Percentiles rank a stretch among this genome's conserved stretches.
These are phyloP conservation scores for Polylopha cassiicola DNA, from an alignment of 2,888 invertebrate species.

Conservation along the genomic window DNA sequence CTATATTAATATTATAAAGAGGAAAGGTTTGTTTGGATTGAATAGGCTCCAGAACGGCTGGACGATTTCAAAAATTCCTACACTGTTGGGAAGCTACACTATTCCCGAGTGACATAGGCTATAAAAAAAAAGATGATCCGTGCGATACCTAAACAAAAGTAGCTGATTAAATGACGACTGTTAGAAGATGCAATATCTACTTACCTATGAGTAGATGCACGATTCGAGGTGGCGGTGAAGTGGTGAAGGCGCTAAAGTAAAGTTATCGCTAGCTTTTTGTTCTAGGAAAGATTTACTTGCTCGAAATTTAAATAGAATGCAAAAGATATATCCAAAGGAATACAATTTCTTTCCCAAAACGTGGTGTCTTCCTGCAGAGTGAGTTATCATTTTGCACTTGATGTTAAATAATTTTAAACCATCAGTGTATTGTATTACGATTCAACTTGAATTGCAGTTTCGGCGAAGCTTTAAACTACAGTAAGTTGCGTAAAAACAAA, in stretches of 20 bases:
- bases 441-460: conserved; percentile 63
- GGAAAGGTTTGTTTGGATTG: too few species aligned
- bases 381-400: conserved; percentile 46
- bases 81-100: too few species aligned
- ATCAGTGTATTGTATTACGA: conserved; percentile 3
- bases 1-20: too few species aligned
- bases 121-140: too few species aligned
- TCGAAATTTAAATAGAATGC: conserved; percentile 92
- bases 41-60: too few species aligned
- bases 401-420: conserved; percentile 3
- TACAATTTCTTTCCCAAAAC: conserved; percentile 96
- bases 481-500: conserved; percentile 82
- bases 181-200: too few species aligned
- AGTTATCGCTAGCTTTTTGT: conserved; percentile 2
- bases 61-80: too few species aligned
- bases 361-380: conserved; percentile 96
- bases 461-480: conserved; percentile 84
- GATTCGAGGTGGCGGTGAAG: too few species aligned
- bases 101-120: too few species aligned
- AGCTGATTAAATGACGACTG: too few species aligned
- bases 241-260: too few species aligned
- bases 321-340: conserved; percentile 90
- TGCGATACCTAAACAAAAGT: too few species aligned
- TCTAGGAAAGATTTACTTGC: conserved; percentile 90
- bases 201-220: background rate